phyloP scores from a whole-genome alignment of 2,113 vertebrate species.

The Jacana jacana region DNA sequence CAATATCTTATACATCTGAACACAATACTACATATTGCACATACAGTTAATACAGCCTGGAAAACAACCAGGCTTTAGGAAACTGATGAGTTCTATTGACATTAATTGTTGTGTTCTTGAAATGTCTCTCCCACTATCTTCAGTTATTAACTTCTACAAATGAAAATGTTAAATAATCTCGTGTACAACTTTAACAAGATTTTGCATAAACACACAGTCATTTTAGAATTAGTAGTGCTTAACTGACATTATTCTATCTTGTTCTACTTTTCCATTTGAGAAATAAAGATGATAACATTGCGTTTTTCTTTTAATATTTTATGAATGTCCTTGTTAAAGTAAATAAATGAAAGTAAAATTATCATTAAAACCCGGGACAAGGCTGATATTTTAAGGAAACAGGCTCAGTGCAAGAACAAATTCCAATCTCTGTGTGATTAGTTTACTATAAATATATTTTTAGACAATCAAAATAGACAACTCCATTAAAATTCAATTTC shows the following conservation, averaged over 20 bases:
- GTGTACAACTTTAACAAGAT: background rate
- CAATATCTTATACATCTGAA: background rate
- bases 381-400: background rate
- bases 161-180: background rate
- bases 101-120: background rate
- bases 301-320: background rate
- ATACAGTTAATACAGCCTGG: background rate
- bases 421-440: background rate
- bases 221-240: background rate
- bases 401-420: background rate
- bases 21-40: background rate
- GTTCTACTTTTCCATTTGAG: background rate
- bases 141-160: background rate
- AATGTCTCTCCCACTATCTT: background rate
- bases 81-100: background rate
- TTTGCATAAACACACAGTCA: background rate
- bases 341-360: background rate
- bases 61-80: background rate
- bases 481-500: conserved; percentile 74
- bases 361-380: background rate
- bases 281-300: background rate
- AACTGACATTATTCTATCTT: background rate
- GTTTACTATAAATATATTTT: conserved; percentile 26
- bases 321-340: background rate
- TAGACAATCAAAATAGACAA: conserved; percentile 73